Base-by-base conservation (phyloP, 2,797 vertebrate genomes). In the Leucoraja ocellata region DNA sequence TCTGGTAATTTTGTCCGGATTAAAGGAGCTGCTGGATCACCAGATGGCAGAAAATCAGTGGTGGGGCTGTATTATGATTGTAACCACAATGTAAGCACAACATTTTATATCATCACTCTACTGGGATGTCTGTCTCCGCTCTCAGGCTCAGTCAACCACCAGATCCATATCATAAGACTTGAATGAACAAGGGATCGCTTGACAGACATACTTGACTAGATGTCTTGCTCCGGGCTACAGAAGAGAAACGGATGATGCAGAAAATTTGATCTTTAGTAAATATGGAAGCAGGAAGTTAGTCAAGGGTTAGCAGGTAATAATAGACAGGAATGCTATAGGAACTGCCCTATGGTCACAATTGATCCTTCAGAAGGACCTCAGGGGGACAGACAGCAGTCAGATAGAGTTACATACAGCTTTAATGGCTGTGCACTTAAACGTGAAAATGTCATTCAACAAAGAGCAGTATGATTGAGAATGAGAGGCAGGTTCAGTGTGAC, bases 121-220 rank as follows among this genome's bases (percentile, higher is more conserved):
- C 14, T 23, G 76, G 90, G 90, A 92, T 73, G 90, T 39, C 65
- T 91, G 73, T 39, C 23, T 76, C 10, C 46, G 28, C 21, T 92
- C 90, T 54, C 71, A 74, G 90, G 23, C 23, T 92, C 84, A 88
- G 61, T 88, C 84, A 88, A 88, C n/a, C 14, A 74, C 39, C 39
- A n/a, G 71, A 92, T 92, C 71, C 1, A 76, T 74, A 92, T 76
- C 39, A 58, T 21, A 23, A 58, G 68, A 74, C 68, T 92, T 71
- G 39, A 92, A 92, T 23, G 25, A 92, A 92, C 90, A 92, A 92
- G 71, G n/a, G 71, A 76, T 92, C 46, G 25, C 90, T 58, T 92
- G 90, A 92, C 90, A 76, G 25, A 39, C 90, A 73, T 76, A 36
- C 90, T 76, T 76, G 90, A 92, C 71, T 58, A 58, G 71, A 92